phyloP scores from a whole-genome alignment of 1,140 invertebrate species.

The Zophobas morio region DNA sequence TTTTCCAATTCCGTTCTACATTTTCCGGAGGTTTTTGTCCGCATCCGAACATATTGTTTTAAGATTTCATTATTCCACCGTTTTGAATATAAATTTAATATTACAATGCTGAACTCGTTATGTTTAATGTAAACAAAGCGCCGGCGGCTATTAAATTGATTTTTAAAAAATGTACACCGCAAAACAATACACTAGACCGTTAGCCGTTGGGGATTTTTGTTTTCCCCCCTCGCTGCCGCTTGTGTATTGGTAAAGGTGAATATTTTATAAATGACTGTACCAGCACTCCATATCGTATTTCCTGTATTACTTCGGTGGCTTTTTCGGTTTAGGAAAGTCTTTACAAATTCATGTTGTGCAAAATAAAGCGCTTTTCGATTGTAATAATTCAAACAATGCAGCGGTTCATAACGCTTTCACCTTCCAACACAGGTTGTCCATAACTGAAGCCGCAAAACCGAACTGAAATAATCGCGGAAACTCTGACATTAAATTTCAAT shows the following conservation, averaged over 20 bases:
- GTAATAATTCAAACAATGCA: slow-evolving; percentile 39
- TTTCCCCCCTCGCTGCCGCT: slow-evolving; percentile 1
- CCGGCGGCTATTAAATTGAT: slow-evolving; percentile 40
- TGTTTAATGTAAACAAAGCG: slow-evolving; percentile 41
- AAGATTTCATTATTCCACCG: slow-evolving; percentile 39
- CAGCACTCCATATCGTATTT: slow-evolving; percentile 32
- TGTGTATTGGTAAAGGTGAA: slow-evolving; percentile 26
- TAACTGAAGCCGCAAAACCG: too few relatives aligned
- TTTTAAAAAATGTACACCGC: slow-evolving; percentile 40
- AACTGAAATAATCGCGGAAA: too few relatives aligned
- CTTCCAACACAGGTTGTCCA: too few relatives aligned
- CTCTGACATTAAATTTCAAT: too few relatives aligned
- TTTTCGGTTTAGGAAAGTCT: slow-evolving; percentile 20
- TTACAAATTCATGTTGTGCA: slow-evolving; percentile 33
- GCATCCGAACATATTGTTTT: slow-evolving; percentile 35
- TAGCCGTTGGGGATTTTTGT: slow-evolving; percentile 33
- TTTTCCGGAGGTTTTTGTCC: slow-evolving; percentile 13
- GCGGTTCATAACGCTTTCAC: background rate
- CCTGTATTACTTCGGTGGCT: slow-evolving; percentile 32
- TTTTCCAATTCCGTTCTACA: slow-evolving; percentile 25
- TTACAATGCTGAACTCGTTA: slow-evolving; percentile 42
- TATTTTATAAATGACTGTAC: slow-evolving; percentile 34
- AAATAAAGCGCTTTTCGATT: slow-evolving; percentile 41
- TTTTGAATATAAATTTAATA: slow-evolving; percentile 43
- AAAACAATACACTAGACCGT: slow-evolving; percentile 41